Percentiles rank a stretch among this genome's conserved stretches.
Evolutionary conservation across 2,888 invertebrate species (phyloP).

Genomic region (Lepidochrysops patricia): DNA sequence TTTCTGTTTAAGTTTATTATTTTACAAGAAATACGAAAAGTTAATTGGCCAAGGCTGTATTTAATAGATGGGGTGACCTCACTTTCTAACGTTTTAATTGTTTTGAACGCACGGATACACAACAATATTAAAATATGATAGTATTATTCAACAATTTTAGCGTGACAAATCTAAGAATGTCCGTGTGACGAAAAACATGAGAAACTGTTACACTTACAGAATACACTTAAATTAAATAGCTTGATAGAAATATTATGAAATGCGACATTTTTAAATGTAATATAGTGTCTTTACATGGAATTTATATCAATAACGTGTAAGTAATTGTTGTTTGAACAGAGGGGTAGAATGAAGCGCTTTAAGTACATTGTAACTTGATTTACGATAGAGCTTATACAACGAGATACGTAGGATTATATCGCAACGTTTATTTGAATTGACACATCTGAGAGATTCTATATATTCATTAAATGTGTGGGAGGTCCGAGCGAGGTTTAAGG

Average conservation of each 20-base stretch:
- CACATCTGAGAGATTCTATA: slow-evolving; percentile 24
- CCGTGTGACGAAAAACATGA: slow-evolving; percentile 4
- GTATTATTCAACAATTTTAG: not conserved
- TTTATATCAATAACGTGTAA: not conserved
- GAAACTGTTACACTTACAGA: not conserved
- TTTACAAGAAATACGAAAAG: not conserved
- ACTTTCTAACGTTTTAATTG: slow-evolving; percentile 7
- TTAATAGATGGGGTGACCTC: not conserved
- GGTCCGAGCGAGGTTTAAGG: slow-evolving; percentile 35
- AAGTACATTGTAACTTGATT: slow-evolving; percentile 10
- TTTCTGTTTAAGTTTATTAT: not conserved
- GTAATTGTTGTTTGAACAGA: not conserved
- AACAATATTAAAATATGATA: not conserved
- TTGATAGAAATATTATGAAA: not conserved
- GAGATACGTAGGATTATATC: slow-evolving; percentile 9
- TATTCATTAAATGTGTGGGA: slow-evolving; percentile 41
- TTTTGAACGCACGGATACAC: slow-evolving; percentile 8
- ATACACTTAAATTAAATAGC: slow-evolving; percentile 4
- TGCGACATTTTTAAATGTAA: not conserved
- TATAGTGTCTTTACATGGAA: not conserved
- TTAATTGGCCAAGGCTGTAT: slow-evolving; percentile 1
- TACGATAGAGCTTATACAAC: slow-evolving; percentile 8
- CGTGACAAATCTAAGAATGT: slow-evolving; percentile 1
- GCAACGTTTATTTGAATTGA: slow-evolving; percentile 14
- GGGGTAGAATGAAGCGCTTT: not conserved